Evolutionary conservation across 2,797 vertebrate genomes (phyloP).

Genomic region (Mallotus villosus): DNA sequence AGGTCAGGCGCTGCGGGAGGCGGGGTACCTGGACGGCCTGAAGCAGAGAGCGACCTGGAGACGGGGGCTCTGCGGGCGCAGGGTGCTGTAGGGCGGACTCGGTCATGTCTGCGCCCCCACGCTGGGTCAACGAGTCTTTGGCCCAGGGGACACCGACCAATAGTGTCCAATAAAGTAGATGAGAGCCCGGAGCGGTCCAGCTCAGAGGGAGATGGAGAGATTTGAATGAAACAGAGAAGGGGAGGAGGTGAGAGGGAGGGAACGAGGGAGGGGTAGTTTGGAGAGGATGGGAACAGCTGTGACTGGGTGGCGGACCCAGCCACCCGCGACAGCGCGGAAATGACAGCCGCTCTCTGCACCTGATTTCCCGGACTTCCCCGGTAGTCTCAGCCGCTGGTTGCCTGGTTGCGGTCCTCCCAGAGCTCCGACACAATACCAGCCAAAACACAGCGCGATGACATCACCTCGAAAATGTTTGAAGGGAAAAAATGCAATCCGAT

Average conservation of each 20-base stretch:
- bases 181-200: conserved; percentile 71
- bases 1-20: conserved; percentile 56
- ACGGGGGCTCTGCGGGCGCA: conserved; percentile 67
- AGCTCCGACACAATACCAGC: conserved; percentile 73
- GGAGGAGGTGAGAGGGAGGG: conserved; percentile 47
- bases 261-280: conserved; percentile 48
- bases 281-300: conserved; percentile 71
- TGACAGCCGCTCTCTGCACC: conserved; percentile 79
- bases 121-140: conserved; percentile 56
- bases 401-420: conserved; percentile 63
- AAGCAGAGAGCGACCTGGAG: conserved; percentile 57
- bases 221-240: conserved; percentile 58
- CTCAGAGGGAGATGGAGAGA: conserved; percentile 59
- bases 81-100: conserved; percentile 59
- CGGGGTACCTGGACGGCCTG: conserved; percentile 63
- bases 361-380: conserved; percentile 76
- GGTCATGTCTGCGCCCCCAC: conserved; percentile 73
- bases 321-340: conserved; percentile 74
- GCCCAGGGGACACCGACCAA: conserved; percentile 63
- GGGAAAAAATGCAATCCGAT: conserved; percentile 76
- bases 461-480: conserved; percentile 78
- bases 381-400: conserved; percentile 65
- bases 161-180: conserved; percentile 57
- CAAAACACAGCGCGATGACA: conserved; percentile 79
- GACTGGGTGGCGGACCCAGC: conserved; percentile 72